Evolutionary conservation across 2,888 invertebrate species (phyloP), one percentile per base, ranked within the genome.

Genomic region (Eristalis arbustorum): DNA sequence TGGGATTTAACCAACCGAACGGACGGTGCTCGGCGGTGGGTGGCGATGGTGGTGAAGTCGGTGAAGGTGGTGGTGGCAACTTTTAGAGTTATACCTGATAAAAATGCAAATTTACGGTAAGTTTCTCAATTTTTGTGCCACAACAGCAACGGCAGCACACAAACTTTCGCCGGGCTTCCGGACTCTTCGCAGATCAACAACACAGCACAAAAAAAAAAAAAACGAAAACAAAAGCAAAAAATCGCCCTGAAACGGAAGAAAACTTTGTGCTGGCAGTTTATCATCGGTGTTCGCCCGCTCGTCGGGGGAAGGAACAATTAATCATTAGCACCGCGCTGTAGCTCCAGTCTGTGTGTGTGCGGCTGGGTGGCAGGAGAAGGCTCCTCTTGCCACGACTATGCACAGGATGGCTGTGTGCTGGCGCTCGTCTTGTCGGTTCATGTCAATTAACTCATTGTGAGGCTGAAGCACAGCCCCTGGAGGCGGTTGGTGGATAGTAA

Each of bases 61-160:
- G 59, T n/a, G 64, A 25, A 18, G 69, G 1, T 14, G 42, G 23
- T n/a, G 40, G n/a, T 13, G n/a, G 57, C 61, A 66, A 87, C 62
- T 74, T 74, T 83, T 56, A 59, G 80, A 87, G 83, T 87, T 87
- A 87, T 87, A 79, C 78, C 87, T 87, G 87, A 87, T 87, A 87
- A 87, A 87, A 83, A 87, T 87, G 87, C 83, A 87, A 87, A 87
- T 87, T 87, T 87, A 83, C 83, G 87, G 75, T 83, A 87, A 87
- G 75, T 87, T 83, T 87, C 81, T 78, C 63, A 82, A 78, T 82
- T 82, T 78, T 79, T 78, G 74, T 68, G 59, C 72, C 72, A 64
- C 62, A 64, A 59, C 79, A 82, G 74, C 71, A 80, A 56, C 82
- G 81, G 68, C 68, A 75, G 49, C 64, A 82, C 23, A 71, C 64